Conservation (phyloP, 2,888 invertebrate genomes). For the Chrysolina americana region DNA sequence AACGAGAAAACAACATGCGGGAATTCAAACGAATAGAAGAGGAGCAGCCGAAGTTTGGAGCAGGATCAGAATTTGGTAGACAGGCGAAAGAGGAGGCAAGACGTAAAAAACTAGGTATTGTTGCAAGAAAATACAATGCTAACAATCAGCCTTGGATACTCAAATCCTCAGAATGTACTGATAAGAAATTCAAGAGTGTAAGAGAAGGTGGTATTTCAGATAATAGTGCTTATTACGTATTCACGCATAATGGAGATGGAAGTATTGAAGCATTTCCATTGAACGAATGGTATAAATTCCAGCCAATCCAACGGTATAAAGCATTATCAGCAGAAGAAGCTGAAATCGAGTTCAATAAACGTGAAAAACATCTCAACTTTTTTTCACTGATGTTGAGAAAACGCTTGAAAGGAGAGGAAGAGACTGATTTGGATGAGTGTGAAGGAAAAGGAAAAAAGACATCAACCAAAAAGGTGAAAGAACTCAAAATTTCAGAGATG, state of each 20-base stretch:
- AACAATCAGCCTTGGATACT: constrained; percentile 98
- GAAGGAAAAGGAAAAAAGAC: constrained; percentile 57
- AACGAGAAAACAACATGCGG: constrained; percentile 93
- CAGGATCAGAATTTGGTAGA: constrained; percentile 96
- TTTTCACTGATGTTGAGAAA: constrained; percentile 96
- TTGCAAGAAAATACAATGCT: constrained; percentile 88
- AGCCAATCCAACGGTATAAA: constrained; percentile 91
- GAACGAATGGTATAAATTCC: constrained; percentile 97
- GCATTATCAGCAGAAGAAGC: constrained; percentile 97
- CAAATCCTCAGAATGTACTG: constrained; percentile 89
- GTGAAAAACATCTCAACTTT: constrained; percentile 96
- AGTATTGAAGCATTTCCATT: constrained; percentile 96
- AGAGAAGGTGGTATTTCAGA: constrained; percentile 86
- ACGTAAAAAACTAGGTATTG: constrained; percentile 92
- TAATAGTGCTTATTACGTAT: constrained; percentile 98
- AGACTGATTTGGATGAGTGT: constrained; percentile 53
- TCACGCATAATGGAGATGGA: constrained; percentile 95
- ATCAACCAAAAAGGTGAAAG: constrained; percentile 65
- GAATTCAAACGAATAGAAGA: constrained; percentile 92
- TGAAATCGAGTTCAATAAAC: constrained; percentile 95
- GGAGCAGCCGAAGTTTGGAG: constrained; percentile 95
- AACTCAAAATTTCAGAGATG: constrained; percentile 92
- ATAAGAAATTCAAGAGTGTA: constrained; percentile 79
- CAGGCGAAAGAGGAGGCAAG: constrained; percentile 95
- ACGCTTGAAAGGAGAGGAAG: constrained; percentile 76